Evolutionary conservation across 2,797 vertebrate genomes (phyloP).

Genomic region (Geotria australis): DNA sequence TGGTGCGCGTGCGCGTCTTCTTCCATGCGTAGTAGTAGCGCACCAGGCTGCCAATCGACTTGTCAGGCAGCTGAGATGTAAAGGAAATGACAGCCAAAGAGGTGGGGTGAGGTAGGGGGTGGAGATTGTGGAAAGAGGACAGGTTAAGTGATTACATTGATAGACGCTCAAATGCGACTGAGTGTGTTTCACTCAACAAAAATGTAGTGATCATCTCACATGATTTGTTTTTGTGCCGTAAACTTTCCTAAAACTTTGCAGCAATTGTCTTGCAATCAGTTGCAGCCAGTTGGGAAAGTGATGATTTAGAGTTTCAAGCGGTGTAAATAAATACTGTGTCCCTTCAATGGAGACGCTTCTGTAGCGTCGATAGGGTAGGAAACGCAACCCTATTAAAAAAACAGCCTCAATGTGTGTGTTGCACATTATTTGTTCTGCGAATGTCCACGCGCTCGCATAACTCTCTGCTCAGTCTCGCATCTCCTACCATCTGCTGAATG

Average conservation of each 20-base stretch:
- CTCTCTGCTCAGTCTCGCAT: no score
- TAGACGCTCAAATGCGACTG: no score
- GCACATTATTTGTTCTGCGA: no score
- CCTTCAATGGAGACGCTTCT: no score
- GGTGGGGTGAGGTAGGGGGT: neutral
- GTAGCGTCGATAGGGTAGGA: no score
- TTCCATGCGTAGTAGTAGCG: constrained; percentile 95
- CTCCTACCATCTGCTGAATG: constrained; percentile 81
- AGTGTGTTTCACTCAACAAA: no score
- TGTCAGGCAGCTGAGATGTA: constrained; percentile 40
- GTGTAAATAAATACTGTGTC: neutral
- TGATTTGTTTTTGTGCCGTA: neutral
- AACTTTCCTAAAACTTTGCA: neutral
- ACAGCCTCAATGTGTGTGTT: no score
- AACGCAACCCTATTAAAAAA: no score
- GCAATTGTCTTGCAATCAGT: neutral
- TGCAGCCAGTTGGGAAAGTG: neutral
- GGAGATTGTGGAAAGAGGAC: constrained; percentile 1
- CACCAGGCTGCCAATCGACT: constrained; percentile 70
- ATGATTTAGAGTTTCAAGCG: neutral
- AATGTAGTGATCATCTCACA: no score
- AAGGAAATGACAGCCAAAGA: neutral
- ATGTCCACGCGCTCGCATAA: no score
- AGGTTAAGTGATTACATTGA: no score
- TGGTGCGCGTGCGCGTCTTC: constrained; percentile 77